Evolutionary conservation across 2,888 invertebrate species (phyloP).

Genomic region (Reticulitermes lucifugus): DNA sequence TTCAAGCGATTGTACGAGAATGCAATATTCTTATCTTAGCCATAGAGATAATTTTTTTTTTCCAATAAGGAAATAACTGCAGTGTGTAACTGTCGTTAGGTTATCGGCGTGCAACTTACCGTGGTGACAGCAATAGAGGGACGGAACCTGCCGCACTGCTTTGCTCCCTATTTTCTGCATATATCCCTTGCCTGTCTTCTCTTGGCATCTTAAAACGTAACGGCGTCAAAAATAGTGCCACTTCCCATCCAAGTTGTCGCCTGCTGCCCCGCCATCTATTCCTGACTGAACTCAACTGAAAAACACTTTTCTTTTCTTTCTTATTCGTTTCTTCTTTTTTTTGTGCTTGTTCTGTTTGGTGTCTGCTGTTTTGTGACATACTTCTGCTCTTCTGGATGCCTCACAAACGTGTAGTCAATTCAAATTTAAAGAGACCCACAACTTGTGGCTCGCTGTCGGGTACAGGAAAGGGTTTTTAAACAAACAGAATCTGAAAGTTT

Average conservation of each 20-base stretch:
- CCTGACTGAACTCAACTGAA: slow-evolving; percentile 48
- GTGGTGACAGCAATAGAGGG: background rate
- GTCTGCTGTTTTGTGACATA: slow-evolving; percentile 34
- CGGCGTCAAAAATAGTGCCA: slow-evolving; percentile 65
- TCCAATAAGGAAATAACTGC: slow-evolving; percentile 15
- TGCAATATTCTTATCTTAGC: background rate
- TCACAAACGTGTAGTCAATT: slow-evolving; percentile 43
- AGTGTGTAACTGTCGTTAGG: slow-evolving; percentile 17
- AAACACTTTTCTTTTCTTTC: slow-evolving; percentile 46
- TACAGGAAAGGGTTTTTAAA: background rate
- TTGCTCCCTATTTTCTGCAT: slow-evolving; percentile 1
- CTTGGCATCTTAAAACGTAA: slow-evolving; percentile 54
- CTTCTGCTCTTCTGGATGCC: slow-evolving; percentile 33
- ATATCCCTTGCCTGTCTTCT: slow-evolving; percentile 23
- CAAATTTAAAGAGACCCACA: slow-evolving; percentile 36
- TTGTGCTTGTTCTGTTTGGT: slow-evolving; percentile 30
- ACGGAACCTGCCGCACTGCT: background rate
- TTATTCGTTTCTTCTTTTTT: slow-evolving; percentile 32
- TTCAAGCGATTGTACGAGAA: background rate
- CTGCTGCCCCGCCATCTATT: slow-evolving; percentile 48
- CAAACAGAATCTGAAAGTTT: too few species aligned
- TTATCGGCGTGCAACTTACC: background rate
- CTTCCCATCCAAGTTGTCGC: slow-evolving; percentile 54
- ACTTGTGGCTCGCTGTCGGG: slow-evolving; percentile 16
- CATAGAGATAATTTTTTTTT: slow-evolving; percentile 22